These are phyloP conservation scores for Zaprionus africanus DNA, from an alignment of 1,140 invertebrate genomes.

Conservation along the genomic window DNA sequence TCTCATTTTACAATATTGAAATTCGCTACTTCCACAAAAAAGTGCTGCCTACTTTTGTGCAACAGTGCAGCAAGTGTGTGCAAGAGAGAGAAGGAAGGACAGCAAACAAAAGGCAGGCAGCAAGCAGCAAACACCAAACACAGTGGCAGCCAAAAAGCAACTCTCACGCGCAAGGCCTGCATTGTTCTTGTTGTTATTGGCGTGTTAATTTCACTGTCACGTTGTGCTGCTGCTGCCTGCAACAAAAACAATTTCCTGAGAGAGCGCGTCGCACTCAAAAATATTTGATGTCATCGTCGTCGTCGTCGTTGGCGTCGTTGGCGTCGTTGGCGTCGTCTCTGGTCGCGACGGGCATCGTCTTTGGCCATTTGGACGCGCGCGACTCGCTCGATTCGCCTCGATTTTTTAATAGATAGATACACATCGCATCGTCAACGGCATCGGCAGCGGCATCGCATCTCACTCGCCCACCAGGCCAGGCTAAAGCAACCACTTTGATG, in stretches of 20 bases:
- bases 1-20: not conserved
- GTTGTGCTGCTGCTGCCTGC: conserved; percentile 19
- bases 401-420: conserved; percentile 83
- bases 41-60: conserved; percentile 42
- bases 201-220: conserved; percentile 67
- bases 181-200: conserved; percentile 56
- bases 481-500: conserved; percentile 57
- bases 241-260: conserved; percentile 73
- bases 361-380: conserved; percentile 48
- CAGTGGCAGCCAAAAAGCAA: conserved; percentile 29
- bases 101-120: conserved; percentile 5
- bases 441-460: conserved; percentile 3
- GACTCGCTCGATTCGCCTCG: conserved; percentile 64
- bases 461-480: conserved; percentile 35
- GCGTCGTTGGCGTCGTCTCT: conserved; percentile 22
- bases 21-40: conserved; percentile 5
- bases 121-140: not conserved
- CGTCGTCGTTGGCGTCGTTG: conserved; percentile 19
- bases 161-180: conserved; percentile 35
- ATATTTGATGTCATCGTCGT: conserved; percentile 36
- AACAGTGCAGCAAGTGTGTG: conserved; percentile 9
- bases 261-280: conserved; percentile 53
- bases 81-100: conserved; percentile 4
- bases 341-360: conserved; percentile 58
- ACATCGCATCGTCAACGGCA: conserved; percentile 49